Percentiles rank a stretch among this genome's conserved stretches.
These are phyloP conservation scores for Stylophora pistillata DNA, from an alignment of 64 coral and sea anemone genomes.

Conservation along the genomic window DNA sequence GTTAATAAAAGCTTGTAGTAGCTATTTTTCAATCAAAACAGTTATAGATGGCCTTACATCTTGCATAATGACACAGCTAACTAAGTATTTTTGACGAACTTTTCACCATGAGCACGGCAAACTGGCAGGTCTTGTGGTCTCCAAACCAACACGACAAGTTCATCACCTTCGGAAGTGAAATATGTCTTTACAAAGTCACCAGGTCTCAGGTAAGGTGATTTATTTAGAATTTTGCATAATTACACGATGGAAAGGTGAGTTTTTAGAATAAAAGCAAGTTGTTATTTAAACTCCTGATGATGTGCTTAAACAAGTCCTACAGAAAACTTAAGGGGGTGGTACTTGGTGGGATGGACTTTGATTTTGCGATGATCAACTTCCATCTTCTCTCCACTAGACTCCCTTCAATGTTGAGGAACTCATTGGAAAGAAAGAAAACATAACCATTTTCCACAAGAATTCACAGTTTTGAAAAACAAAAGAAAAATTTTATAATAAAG, in stretches of 20 bases:
- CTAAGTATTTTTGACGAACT: neutral
- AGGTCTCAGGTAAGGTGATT: neutral
- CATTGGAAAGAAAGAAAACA: no score
- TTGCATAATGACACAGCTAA: neutral
- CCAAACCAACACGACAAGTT: constrained; percentile 84
- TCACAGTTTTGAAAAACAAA: no score
- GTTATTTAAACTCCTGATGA: neutral
- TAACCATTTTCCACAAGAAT: no score
- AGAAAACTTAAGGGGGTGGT: neutral
- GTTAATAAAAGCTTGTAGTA: neutral
- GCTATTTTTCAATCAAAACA: neutral
- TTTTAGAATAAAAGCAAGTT: no score
- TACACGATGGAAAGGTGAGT: no score
- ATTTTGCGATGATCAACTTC: neutral
- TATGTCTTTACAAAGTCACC: constrained; percentile 86
- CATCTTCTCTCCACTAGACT: neutral
- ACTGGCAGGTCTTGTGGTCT: constrained; percentile 88
- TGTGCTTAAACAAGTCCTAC: neutral
- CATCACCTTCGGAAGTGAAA: constrained; percentile 80
- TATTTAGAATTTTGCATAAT: neutral
- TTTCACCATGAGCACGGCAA: constrained; percentile 33
- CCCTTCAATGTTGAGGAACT: no score
- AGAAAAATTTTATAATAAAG: no score
- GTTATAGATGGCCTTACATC: neutral
- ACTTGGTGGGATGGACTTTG: neutral